phyloP scores from a whole-genome alignment of 2,888 invertebrate species.

The Helleia helle region DNA sequence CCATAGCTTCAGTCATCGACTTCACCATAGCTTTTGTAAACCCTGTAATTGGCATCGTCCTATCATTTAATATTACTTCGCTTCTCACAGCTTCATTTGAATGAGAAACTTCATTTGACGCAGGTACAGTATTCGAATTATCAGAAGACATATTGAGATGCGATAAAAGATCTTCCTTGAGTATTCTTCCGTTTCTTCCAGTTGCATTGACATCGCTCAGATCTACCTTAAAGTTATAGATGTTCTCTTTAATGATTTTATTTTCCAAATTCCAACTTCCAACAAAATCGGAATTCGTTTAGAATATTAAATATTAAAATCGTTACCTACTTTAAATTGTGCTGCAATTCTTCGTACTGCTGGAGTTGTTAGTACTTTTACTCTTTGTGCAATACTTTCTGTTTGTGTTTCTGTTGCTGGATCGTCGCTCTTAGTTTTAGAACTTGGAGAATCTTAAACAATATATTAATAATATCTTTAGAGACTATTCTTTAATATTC shows the following conservation, averaged over 20 bases:
- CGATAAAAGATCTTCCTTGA: conserved; percentile 94
- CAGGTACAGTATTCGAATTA: conserved; percentile 57
- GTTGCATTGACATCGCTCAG: conserved; percentile 81
- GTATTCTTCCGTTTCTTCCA: conserved; percentile 91
- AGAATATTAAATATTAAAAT: too few species aligned
- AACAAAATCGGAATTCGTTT: too few species aligned
- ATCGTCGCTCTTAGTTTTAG: conserved; percentile 23
- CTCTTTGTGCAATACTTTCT: conserved; percentile 25
- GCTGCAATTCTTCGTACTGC: conserved; percentile 94
- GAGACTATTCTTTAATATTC: too few species aligned
- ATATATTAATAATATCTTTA: conserved; percentile 6
- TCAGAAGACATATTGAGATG: conserved; percentile 75
- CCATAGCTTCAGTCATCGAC: conserved; percentile 92
- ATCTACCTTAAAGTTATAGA: conserved; percentile 69
- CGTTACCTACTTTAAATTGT: conserved; percentile 90
- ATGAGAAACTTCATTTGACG: conserved; percentile 28
- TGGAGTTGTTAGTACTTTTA: conserved; percentile 86
- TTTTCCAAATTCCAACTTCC: background rate
- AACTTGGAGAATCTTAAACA: conserved; percentile 29
- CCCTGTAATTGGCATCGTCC: conserved; percentile 81
- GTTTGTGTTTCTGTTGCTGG: conserved; percentile 22
- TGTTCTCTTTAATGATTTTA: background rate
- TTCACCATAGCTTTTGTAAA: conserved; percentile 95
- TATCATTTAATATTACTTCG: conserved; percentile 52
- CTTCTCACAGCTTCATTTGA: conserved; percentile 33